Percentiles rank a stretch among this genome's conserved stretches.
Conservation (phyloP, 2,888 invertebrate species). For the Phaonia tiefii region DNA sequence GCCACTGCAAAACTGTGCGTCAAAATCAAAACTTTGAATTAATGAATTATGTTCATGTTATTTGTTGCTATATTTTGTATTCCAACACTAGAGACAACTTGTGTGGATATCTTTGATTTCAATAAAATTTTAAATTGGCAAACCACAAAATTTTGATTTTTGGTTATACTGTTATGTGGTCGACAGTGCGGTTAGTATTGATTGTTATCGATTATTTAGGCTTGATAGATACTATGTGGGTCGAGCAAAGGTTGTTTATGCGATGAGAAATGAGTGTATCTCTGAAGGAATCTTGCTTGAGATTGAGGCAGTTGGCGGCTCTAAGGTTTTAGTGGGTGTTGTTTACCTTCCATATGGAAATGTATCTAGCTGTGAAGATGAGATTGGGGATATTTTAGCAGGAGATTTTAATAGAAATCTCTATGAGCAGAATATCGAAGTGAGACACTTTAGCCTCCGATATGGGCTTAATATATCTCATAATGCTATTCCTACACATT, state of each 20-base stretch:
- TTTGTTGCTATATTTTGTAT: too few species aligned
- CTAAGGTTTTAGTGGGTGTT: slow-evolving; percentile 21
- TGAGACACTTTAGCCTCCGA: neutral
- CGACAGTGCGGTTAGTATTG: too few species aligned
- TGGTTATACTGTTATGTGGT: too few species aligned
- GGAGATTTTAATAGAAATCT: slow-evolving; percentile 35
- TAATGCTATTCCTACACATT: slow-evolving; percentile 31
- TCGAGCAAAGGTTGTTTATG: slow-evolving; percentile 12
- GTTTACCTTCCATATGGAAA: slow-evolving; percentile 36
- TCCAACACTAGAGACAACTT: too few species aligned
- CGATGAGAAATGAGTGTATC: slow-evolving; percentile 14
- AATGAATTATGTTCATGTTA: too few species aligned
- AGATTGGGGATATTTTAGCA: slow-evolving; percentile 13
- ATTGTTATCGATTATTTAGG: too few species aligned
- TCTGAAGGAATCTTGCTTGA: slow-evolving; percentile 41
- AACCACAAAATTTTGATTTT: too few species aligned
- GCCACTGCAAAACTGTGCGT: too few species aligned
- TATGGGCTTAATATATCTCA: slow-evolving; percentile 20
- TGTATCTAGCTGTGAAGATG: slow-evolving; percentile 3
- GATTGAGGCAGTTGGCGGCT: neutral
- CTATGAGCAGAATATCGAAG: neutral
- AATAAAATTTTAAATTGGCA: too few species aligned
- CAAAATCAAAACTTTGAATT: too few species aligned
- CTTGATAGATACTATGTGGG: too few species aligned
- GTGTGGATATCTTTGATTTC: too few species aligned